Conservation (phyloP, 2,888 invertebrate genomes). For the Drosophila gaucha region DNA sequence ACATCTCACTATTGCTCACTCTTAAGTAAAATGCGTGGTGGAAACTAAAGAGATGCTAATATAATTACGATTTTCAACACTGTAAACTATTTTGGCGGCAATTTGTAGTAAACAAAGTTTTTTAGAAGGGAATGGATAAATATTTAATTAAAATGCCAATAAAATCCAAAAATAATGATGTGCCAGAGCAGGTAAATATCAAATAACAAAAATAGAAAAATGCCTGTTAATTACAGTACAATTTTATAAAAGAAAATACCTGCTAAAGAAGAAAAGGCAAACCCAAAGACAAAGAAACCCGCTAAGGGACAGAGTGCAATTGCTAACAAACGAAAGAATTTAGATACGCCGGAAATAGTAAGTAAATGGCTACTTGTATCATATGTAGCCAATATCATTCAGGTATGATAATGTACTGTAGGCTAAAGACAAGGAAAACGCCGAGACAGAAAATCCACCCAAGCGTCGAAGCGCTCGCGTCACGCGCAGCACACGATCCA, state of each 20-base stretch:
- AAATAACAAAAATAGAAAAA: rapidly evolving
- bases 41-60: not conserved
- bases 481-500: constrained; percentile 72
- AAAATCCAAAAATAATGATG: constrained; percentile 22
- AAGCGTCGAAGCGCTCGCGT: constrained; percentile 78
- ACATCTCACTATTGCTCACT: not conserved
- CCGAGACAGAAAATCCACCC: constrained; percentile 73
- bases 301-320: constrained; percentile 1
- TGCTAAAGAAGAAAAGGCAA: constrained; percentile 23
- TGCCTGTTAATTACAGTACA: rapidly evolving
- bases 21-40: not conserved
- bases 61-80: constrained; percentile 3
- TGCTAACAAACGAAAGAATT: constrained; percentile 48
- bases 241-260: constrained; percentile 9
- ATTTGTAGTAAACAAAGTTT: constrained; percentile 12
- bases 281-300: constrained; percentile 19
- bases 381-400: not conserved
- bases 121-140: constrained; percentile 54
- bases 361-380: not conserved
- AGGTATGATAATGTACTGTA: not conserved
- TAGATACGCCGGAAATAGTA: constrained; percentile 51
- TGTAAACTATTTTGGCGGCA: constrained; percentile 55
- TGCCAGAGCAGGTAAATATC: constrained; percentile 32
- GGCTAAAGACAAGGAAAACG: constrained; percentile 50
- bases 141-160: constrained; percentile 57